phyloP scores from a whole-genome alignment of 2,888 invertebrate species.

The Sabatieria punctata region DNA sequence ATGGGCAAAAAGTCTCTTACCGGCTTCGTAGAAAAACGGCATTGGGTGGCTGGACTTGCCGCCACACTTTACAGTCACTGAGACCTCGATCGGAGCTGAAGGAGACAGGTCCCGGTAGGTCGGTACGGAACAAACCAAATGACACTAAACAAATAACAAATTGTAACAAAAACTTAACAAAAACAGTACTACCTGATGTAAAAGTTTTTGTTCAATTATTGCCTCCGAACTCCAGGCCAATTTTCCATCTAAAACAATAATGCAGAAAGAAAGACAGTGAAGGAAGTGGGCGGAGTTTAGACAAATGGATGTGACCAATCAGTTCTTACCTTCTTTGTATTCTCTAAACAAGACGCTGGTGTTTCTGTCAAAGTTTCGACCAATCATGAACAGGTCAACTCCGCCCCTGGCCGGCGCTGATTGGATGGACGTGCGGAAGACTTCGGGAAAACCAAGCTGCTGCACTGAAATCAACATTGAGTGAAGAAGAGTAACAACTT shows the following conservation, averaged over 20 bases:
- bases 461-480: slow-evolving; percentile 29
- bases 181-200: slow-evolving; percentile 33
- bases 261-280: background rate
- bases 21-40: slow-evolving; percentile 32
- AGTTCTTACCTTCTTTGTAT: slow-evolving; percentile 17
- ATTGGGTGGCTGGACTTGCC: slow-evolving; percentile 32
- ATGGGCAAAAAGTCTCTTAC: background rate
- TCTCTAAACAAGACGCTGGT: slow-evolving; percentile 34
- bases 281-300: background rate
- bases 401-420: slow-evolving; percentile 28
- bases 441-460: slow-evolving; percentile 37
- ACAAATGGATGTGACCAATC: background rate
- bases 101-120: slow-evolving; percentile 24
- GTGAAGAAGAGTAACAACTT: slow-evolving; percentile 3
- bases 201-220: slow-evolving; percentile 32
- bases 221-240: slow-evolving; percentile 34
- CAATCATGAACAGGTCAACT: slow-evolving; percentile 35
- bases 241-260: slow-evolving; percentile 15
- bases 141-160: slow-evolving; percentile 31
- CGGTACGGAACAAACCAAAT: slow-evolving; percentile 35
- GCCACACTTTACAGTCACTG: slow-evolving; percentile 32
- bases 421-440: slow-evolving; percentile 32
- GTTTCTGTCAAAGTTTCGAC: slow-evolving; percentile 36
- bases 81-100: slow-evolving; percentile 23
- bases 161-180: background rate